phyloP scores from a whole-genome alignment of 2,888 invertebrate species.

The Dryococelus australis region DNA sequence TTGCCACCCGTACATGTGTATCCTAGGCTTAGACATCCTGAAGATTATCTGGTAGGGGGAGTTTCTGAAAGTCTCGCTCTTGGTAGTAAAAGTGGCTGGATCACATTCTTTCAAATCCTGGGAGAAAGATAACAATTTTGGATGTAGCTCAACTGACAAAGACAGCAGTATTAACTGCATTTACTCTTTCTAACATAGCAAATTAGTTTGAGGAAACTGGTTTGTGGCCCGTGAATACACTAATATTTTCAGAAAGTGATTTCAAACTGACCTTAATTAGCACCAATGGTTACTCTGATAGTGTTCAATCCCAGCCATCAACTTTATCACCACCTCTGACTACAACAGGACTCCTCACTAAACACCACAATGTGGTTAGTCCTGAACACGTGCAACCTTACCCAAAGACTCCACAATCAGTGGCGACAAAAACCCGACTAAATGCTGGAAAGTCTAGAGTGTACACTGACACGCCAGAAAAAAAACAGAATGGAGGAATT shows the following conservation, averaged over 20 bases:
- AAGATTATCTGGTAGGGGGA: neutral
- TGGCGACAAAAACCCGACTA: neutral
- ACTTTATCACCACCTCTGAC: neutral
- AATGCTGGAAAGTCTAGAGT: constrained; percentile 7
- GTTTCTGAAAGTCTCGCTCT: neutral
- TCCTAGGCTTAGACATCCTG: neutral
- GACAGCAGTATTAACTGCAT: neutral
- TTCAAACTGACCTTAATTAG: neutral
- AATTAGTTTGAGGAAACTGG: neutral
- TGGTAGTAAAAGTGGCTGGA: constrained; percentile 9
- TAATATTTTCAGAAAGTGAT: neutral
- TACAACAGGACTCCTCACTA: neutral
- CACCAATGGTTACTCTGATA: neutral
- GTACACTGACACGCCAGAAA: neutral
- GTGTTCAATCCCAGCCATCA: constrained; percentile 3
- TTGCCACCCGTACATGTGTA: neutral
- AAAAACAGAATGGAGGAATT: constrained; percentile 13
- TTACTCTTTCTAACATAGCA: neutral
- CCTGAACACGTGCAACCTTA: neutral
- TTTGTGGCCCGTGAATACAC: neutral
- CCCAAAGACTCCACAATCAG: neutral
- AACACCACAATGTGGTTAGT: neutral
- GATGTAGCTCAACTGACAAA: neutral
- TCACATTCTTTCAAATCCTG: neutral
- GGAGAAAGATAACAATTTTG: constrained; percentile 1